Evolutionary conservation across 2,888 invertebrate genomes (phyloP).

Genomic region (Nymphalis polychloros): DNA sequence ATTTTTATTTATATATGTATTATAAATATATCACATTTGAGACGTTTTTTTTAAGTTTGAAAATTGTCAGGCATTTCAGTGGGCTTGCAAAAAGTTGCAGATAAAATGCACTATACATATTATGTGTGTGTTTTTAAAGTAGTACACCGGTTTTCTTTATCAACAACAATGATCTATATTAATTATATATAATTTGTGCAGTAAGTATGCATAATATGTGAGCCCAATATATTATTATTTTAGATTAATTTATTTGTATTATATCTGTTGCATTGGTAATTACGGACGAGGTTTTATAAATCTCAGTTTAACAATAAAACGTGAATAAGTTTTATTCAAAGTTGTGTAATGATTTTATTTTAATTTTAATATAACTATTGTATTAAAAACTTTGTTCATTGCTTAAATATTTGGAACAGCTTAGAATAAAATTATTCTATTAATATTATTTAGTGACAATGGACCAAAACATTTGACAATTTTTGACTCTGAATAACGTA

Average conservation of each 20-base stretch:
- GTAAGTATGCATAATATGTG: not conserved
- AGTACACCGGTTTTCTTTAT: no score
- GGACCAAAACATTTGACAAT: constrained; percentile 25
- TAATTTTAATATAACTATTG: constrained; percentile 14
- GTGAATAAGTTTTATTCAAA: constrained; percentile 10
- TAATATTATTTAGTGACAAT: constrained; percentile 17
- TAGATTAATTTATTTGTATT: constrained; percentile 28
- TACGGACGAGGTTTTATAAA: constrained; percentile 21
- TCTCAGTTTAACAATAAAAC: constrained; percentile 15
- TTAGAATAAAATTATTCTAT: constrained; percentile 27
- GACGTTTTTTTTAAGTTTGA: not conserved
- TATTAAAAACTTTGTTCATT: constrained; percentile 5
- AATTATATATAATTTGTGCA: not conserved
- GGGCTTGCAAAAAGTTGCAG: not conserved
- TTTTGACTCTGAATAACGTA: constrained; percentile 17
- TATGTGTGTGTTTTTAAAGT: not conserved
- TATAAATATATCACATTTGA: constrained; percentile 4
- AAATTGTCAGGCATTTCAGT: not conserved
- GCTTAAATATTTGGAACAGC: constrained; percentile 4
- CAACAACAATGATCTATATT: not conserved
- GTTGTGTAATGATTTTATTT: constrained; percentile 7
- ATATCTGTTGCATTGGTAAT: constrained; percentile 20
- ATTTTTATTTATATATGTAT: constrained; percentile 22
- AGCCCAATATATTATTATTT: constrained; percentile 22
- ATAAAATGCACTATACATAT: not conserved